These are phyloP conservation scores for Nephrotoma guestfalica DNA, from an alignment of 2,888 invertebrate species.

Conservation along the genomic window DNA sequence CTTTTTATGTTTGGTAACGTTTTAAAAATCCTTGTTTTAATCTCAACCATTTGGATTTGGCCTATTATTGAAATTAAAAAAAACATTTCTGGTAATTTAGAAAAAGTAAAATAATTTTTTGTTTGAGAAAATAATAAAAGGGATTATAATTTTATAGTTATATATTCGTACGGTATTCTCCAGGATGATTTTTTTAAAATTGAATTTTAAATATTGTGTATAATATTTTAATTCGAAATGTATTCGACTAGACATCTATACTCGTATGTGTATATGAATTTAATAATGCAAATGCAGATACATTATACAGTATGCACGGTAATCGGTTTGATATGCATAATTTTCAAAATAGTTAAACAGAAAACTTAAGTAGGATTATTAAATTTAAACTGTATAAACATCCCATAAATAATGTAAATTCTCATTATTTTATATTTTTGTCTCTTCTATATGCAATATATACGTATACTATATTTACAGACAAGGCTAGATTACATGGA, in stretches of 20 bases:
- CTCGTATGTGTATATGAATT: not conserved
- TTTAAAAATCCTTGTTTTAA: not conserved
- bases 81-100: not conserved
- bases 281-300: not conserved
- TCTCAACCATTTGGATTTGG: not conserved
- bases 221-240: not conserved
- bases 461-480: not conserved
- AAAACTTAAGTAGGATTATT: not conserved
- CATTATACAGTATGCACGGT: not conserved
- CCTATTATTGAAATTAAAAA: not conserved
- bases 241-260: not conserved
- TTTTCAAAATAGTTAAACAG: not conserved
- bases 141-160: not conserved
- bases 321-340: not conserved
- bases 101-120: not conserved
- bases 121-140: not conserved
- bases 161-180: not conserved
- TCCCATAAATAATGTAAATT: not conserved
- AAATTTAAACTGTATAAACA: not conserved
- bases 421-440: not conserved
- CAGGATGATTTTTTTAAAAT: not conserved
- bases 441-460: not conserved
- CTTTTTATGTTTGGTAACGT: not conserved
- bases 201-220: not conserved
- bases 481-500: not conserved